Percentiles rank a stretch among this genome's conserved stretches.
These are phyloP conservation scores for Keiferia lycopersicella DNA, from an alignment of 2,888 invertebrate species.

Conservation along the genomic window DNA sequence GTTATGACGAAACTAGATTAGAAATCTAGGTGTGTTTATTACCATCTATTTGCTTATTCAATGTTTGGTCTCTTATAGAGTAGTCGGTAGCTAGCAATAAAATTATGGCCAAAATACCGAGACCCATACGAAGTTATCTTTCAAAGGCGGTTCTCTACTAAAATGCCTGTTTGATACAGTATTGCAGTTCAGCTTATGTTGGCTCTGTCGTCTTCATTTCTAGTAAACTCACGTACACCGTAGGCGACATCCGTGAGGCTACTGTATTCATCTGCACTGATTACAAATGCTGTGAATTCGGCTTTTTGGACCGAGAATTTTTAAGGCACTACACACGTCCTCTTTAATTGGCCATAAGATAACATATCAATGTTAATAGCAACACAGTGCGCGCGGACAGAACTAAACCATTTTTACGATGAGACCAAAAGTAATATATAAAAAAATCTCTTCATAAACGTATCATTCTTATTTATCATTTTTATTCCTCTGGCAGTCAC, in stretches of 20 bases:
- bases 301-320: slow-evolving; percentile 31
- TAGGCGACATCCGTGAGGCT: slow-evolving; percentile 69
- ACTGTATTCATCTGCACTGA: slow-evolving; percentile 63
- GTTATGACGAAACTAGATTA: slow-evolving; percentile 27
- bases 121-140: slow-evolving; percentile 27
- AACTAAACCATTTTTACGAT: too few species aligned
- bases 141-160: background rate
- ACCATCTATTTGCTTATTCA: slow-evolving; percentile 53
- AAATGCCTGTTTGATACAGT: background rate
- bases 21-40: slow-evolving; percentile 37
- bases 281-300: slow-evolving; percentile 65
- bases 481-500: too few species aligned
- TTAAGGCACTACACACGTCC: background rate
- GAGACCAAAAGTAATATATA: too few species aligned
- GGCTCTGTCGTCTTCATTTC: slow-evolving; percentile 49
- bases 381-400: too few species aligned
- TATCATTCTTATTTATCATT: too few species aligned
- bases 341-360: slow-evolving; percentile 37
- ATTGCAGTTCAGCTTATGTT: slow-evolving; percentile 44
- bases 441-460: too few species aligned
- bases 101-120: slow-evolving; percentile 42
- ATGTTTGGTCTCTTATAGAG: slow-evolving; percentile 57
- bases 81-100: slow-evolving; percentile 52
- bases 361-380: too few species aligned
- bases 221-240: slow-evolving; percentile 64